A percentile compares a stretch with the other conserved stretches of the same genome.
Evolutionary conservation across 2,888 invertebrate genomes (phyloP).

Genomic region (Helobdella robusta): DNA sequence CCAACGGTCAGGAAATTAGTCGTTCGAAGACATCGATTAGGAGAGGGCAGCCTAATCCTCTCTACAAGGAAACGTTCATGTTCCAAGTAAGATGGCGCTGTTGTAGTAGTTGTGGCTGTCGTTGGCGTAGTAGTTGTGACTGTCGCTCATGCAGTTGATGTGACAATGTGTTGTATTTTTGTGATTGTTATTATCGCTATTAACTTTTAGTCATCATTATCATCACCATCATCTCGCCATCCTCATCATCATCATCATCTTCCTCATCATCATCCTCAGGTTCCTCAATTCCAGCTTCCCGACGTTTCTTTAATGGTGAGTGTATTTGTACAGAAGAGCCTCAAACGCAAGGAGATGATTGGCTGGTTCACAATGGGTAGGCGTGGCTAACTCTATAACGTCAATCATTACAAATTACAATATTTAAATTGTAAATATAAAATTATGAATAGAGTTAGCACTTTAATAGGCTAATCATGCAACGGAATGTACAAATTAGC

Average conservation of each 20-base stretch:
- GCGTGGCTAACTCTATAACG: too few relatives aligned
- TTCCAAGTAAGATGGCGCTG: constrained; percentile 59
- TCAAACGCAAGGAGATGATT: constrained; percentile 89
- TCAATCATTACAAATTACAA: too few relatives aligned
- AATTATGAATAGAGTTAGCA: too few relatives aligned
- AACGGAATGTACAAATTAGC: too few relatives aligned
- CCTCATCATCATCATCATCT: background rate
- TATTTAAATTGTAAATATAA: too few relatives aligned
- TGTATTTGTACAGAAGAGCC: constrained; percentile 79
- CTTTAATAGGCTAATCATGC: too few relatives aligned
- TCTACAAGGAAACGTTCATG: constrained; percentile 89
- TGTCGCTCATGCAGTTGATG: background rate
- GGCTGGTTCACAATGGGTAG: constrained; percentile 86
- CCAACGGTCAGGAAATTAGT: constrained; percentile 83
- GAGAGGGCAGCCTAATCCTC: constrained; percentile 84
- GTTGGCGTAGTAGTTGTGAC: too few relatives aligned
- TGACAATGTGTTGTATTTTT: background rate
- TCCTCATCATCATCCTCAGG: constrained; percentile 43
- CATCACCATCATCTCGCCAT: background rate
- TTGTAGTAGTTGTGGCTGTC: too few relatives aligned
- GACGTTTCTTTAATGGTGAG: constrained; percentile 90
- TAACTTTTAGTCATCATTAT: background rate
- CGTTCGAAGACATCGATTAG: constrained; percentile 83
- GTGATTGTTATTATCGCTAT: background rate
- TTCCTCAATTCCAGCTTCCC: constrained; percentile 83